Base-by-base conservation (phyloP, 2,888 invertebrate genomes). In the Sylvicola fuscatus region DNA sequence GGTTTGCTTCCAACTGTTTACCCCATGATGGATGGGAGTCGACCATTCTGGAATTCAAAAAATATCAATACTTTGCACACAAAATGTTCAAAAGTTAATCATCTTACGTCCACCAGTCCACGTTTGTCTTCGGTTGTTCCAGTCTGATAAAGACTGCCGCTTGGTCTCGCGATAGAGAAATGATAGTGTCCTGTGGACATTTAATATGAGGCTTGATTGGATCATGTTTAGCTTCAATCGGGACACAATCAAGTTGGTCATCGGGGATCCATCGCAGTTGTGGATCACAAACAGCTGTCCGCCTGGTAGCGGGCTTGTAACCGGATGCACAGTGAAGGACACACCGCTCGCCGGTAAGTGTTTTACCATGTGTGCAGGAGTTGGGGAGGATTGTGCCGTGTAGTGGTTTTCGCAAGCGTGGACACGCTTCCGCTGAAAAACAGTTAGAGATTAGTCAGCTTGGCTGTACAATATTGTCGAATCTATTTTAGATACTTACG, bases 21-120 rank as follows among this genome's bases (percentile, higher is more conserved):
- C 68, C 71, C 74, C 75, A 74, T 3, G 58, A 42, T 3, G 76
- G 75, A 32, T 61, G 60, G 0, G 71, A 63, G 21, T 64, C 62
- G 26, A 75, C 64, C 45, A 66, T 65, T 43, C 70, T 69, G 41
- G 34, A 50, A 50, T 38, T 16, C 3, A 6, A 26, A 33, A 26
- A 30, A 14, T 37, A 34, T 39, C 27, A 10, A 3, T 6, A 36
- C 30, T 3, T 29, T 16, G 17, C 3, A 6, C 12, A 27, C 12
- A 15, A 39, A 27, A 14, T 13, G 4, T 21, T n/a, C 14, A 33
- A 21, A 17, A 31, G 31, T 33, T 32, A 16, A n/a, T n/a, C n/a
- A 13, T 38, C 49, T 49, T 55, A 68, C 66, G 64, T 62, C 56
- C 61, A 60, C 65, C 67, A 73, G 49, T 75, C 71, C 47, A 74